phyloP scores from a whole-genome alignment of 2,888 invertebrate genomes.

The Laspeyria flexula region DNA sequence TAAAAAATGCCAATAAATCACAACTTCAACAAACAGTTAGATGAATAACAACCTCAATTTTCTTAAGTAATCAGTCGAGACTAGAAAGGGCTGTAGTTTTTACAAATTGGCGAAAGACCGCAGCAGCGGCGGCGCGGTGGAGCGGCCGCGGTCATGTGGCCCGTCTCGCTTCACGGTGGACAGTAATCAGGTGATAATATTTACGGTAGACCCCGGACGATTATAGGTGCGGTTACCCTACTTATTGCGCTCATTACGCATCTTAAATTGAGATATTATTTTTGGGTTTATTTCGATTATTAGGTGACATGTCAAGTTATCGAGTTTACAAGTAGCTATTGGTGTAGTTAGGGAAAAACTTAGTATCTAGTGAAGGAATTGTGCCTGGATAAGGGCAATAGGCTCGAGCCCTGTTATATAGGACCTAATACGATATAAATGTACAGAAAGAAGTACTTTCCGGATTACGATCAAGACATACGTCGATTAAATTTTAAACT shows the following conservation, averaged over 20 bases:
- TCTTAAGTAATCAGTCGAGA: constrained; percentile 43
- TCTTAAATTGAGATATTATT: neutral
- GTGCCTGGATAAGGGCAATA: too few species aligned
- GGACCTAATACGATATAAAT: too few species aligned
- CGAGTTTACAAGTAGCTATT: too few species aligned
- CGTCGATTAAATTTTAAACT: too few species aligned
- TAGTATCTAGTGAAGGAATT: too few species aligned
- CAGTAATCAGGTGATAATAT: constrained; percentile 62
- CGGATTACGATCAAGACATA: too few species aligned
- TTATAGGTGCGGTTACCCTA: constrained; percentile 40
- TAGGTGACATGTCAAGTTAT: too few species aligned
- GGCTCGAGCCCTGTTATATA: too few species aligned
- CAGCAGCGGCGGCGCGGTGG: neutral
- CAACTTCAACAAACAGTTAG: neutral
- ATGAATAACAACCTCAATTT: constrained; percentile 28
- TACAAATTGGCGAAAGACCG: constrained; percentile 40
- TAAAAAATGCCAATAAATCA: neutral
- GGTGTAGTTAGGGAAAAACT: too few species aligned
- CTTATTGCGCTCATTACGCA: constrained; percentile 1
- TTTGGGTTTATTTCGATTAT: neutral
- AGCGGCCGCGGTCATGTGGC: constrained; percentile 25
- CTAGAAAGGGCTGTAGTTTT: constrained; percentile 35
- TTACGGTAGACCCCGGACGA: constrained; percentile 33
- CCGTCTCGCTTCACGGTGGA: constrained; percentile 56
- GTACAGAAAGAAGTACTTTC: too few species aligned